These are phyloP conservation scores for Dreissena polymorpha DNA, from an alignment of 1,140 invertebrate species.

Conservation along the genomic window DNA sequence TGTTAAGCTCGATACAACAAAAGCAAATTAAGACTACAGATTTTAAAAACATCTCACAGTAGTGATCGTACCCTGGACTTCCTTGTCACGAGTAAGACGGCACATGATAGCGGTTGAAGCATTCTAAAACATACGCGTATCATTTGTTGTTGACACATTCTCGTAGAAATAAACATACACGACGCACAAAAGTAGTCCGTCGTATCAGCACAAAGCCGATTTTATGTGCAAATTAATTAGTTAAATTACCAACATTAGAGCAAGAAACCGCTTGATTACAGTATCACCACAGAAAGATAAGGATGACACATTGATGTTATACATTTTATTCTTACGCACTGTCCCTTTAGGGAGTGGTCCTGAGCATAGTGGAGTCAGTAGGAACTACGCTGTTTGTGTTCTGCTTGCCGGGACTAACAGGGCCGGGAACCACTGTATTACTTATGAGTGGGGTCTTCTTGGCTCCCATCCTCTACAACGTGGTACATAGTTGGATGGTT, in stretches of 20 bases:
- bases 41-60: neutral
- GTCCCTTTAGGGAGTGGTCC: slow-evolving; percentile 51
- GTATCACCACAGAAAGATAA: neutral
- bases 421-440: neutral
- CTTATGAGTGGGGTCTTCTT: slow-evolving; percentile 45
- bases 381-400: slow-evolving; percentile 51
- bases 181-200: neutral
- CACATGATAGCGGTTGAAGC: neutral
- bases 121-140: too few relatives aligned
- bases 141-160: too few relatives aligned
- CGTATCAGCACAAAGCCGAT: neutral
- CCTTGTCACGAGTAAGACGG: neutral
- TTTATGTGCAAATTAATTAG: neutral
- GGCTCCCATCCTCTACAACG: slow-evolving; percentile 23
- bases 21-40: neutral
- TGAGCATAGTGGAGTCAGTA: slow-evolving; percentile 49
- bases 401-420: slow-evolving; percentile 23
- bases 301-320: neutral
- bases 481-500: neutral
- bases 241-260: neutral
- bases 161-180: neutral
- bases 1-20: neutral
- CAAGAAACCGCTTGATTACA: neutral
- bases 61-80: neutral
- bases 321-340: neutral